phyloP scores from a whole-genome alignment of 2,888 invertebrate genomes.

The Myathropa florea region DNA sequence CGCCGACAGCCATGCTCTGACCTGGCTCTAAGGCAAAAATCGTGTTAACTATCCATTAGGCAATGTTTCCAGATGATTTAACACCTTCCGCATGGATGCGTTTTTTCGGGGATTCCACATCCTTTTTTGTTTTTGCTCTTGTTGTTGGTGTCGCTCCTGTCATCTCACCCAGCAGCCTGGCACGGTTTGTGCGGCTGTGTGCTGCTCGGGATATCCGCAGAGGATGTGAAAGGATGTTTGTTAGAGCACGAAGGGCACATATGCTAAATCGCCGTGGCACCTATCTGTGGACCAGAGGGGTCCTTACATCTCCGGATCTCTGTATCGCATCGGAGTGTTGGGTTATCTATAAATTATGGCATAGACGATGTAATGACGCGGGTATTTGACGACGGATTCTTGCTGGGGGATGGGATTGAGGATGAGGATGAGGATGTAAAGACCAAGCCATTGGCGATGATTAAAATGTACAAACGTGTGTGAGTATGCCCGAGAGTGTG shows the following conservation, averaged over 20 bases:
- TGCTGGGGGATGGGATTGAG: constrained; percentile 21
- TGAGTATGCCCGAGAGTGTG: too few species aligned
- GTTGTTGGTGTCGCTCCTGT: constrained; percentile 30
- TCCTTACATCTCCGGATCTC: not conserved
- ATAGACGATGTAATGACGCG: constrained; percentile 53
- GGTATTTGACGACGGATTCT: constrained; percentile 24
- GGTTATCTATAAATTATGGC: constrained; percentile 68
- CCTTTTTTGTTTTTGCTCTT: constrained; percentile 9
- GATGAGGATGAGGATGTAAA: constrained; percentile 2
- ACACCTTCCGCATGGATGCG: constrained; percentile 71
- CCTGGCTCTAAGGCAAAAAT: constrained; percentile 74
- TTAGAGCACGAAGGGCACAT: constrained; percentile 36
- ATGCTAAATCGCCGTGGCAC: constrained; percentile 59
- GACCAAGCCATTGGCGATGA: constrained; percentile 25
- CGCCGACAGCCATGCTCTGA: constrained; percentile 59
- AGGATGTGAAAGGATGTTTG: constrained; percentile 55
- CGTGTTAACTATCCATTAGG: constrained; percentile 77
- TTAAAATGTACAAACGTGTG: constrained; percentile 42
- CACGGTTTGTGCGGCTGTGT: not conserved
- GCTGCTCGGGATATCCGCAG: constrained; percentile 36
- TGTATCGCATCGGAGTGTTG: constrained; percentile 33
- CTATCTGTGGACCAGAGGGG: constrained; percentile 26
- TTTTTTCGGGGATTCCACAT: constrained; percentile 68
- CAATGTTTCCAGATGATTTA: constrained; percentile 76
- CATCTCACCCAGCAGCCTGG: constrained; percentile 51